These are phyloP conservation scores for Dryadula phaetusa DNA, from an alignment of 2,888 invertebrate species.

Conservation along the genomic window DNA sequence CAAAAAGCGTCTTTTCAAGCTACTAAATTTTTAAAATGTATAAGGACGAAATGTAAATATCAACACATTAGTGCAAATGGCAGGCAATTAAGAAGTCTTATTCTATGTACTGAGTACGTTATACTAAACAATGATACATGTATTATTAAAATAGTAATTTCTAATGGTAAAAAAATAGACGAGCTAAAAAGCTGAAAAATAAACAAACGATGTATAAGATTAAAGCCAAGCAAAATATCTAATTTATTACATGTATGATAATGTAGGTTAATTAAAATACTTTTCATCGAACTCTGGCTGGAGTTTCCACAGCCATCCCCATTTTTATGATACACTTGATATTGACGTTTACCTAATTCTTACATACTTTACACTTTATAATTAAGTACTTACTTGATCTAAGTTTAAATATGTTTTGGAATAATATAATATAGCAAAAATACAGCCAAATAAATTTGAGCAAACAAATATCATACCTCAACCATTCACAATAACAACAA, in stretches of 20 bases:
- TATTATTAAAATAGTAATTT: slow-evolving; percentile 8
- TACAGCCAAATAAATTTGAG: slow-evolving; percentile 27
- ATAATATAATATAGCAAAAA: slow-evolving; percentile 2
- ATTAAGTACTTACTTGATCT: slow-evolving; percentile 5
- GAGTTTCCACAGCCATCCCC: slow-evolving; percentile 8
- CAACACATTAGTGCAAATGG: slow-evolving; percentile 3
- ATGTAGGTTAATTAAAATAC: neutral
- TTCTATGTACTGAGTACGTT: slow-evolving; percentile 9
- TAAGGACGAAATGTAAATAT: slow-evolving; percentile 22
- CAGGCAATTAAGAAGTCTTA: neutral
- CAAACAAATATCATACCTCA: neutral
- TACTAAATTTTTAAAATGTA: slow-evolving; percentile 1
- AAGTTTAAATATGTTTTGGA: slow-evolving; percentile 13
- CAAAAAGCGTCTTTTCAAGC: slow-evolving; percentile 13
- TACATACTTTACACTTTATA: slow-evolving; percentile 4
- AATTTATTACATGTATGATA: slow-evolving; percentile 10
- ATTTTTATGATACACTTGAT: slow-evolving; percentile 28
- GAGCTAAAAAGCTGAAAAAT: slow-evolving; percentile 11
- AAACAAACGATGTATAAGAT: slow-evolving; percentile 22
- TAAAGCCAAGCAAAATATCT: slow-evolving; percentile 15
- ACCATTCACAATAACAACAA: neutral
- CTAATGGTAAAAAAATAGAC: neutral
- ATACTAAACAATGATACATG: neutral
- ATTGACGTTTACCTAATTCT: slow-evolving; percentile 26
- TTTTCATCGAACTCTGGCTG: neutral